These are phyloP conservation scores for Lobophora halterata DNA, from an alignment of 2,888 invertebrate genomes.

Conservation along the genomic window DNA sequence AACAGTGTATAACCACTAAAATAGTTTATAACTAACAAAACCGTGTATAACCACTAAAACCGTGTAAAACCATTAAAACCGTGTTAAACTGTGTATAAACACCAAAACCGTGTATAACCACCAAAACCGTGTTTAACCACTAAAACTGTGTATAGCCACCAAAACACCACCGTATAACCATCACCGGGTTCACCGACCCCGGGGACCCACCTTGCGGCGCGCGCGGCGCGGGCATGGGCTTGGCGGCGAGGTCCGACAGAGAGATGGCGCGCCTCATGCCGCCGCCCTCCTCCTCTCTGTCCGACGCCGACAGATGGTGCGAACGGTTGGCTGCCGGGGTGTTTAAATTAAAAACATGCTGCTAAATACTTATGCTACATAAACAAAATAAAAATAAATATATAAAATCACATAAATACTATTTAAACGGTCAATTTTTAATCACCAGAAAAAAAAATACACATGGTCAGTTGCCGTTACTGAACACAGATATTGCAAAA, in stretches of 20 bases:
- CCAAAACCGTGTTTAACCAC: constrained; percentile 10
- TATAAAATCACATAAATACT: no score
- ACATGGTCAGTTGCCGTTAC: no score
- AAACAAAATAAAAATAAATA: no score
- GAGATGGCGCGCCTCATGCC: constrained; percentile 90
- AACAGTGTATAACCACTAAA: background rate
- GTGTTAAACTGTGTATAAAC: background rate
- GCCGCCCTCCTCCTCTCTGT: constrained; percentile 64
- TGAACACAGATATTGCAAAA: no score
- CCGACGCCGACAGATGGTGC: constrained; percentile 53
- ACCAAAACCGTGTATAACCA: constrained; percentile 4
- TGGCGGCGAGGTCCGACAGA: constrained; percentile 87
- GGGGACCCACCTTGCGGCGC: constrained; percentile 79
- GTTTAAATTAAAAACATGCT: background rate
- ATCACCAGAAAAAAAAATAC: no score
- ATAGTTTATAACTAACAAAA: background rate
- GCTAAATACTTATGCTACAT: background rate
- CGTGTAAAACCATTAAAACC: constrained; percentile 1
- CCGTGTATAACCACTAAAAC: constrained; percentile 1
- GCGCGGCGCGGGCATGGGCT: constrained; percentile 82
- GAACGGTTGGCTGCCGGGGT: constrained; percentile 53
- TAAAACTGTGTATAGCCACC: constrained; percentile 8
- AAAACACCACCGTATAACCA: no score
- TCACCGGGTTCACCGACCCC: background rate
- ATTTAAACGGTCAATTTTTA: no score